Conservation (phyloP, 64 coral and sea anemone genomes). For the Platygyra sinensis region DNA sequence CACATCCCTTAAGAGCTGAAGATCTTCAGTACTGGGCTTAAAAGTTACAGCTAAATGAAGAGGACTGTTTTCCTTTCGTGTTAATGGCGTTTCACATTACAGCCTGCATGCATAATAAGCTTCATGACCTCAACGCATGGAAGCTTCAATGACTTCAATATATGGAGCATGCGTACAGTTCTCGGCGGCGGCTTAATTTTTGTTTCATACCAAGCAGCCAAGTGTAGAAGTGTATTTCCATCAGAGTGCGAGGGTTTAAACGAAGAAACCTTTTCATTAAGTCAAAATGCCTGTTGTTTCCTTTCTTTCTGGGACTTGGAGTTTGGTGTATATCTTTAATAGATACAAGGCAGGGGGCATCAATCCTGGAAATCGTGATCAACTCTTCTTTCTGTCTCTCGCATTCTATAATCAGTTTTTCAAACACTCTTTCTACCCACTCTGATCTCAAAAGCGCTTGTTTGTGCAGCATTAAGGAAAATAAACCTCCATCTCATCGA, state of each 20-base stretch:
- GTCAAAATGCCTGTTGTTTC: slow-evolving; percentile 16
- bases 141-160: no score
- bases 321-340: slow-evolving; percentile 58
- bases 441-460: slow-evolving; percentile 32
- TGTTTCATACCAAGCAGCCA: slow-evolving; percentile 64
- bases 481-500: slow-evolving; percentile 85
- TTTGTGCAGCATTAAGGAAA: slow-evolving; percentile 84
- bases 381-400: slow-evolving; percentile 60
- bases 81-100: slow-evolving; percentile 52
- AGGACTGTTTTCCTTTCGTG: slow-evolving; percentile 59
- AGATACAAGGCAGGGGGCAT: slow-evolving; percentile 62
- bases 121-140: slow-evolving; percentile 50
- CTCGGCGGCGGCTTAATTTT: slow-evolving; percentile 19
- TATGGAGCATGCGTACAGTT: slow-evolving; percentile 65
- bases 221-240: slow-evolving; percentile 64
- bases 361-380: background rate
- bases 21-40: slow-evolving; percentile 34
- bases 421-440: slow-evolving; percentile 15
- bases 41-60: slow-evolving; percentile 59
- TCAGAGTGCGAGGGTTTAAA: slow-evolving; percentile 58
- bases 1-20: slow-evolving; percentile 35
- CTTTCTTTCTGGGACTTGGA: slow-evolving; percentile 48
- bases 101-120: slow-evolving; percentile 55
- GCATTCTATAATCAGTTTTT: slow-evolving; percentile 45
- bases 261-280: slow-evolving; percentile 53